Base-by-base conservation (phyloP, 2,888 invertebrate species). In the Himalopsyche kuldschensis region DNA sequence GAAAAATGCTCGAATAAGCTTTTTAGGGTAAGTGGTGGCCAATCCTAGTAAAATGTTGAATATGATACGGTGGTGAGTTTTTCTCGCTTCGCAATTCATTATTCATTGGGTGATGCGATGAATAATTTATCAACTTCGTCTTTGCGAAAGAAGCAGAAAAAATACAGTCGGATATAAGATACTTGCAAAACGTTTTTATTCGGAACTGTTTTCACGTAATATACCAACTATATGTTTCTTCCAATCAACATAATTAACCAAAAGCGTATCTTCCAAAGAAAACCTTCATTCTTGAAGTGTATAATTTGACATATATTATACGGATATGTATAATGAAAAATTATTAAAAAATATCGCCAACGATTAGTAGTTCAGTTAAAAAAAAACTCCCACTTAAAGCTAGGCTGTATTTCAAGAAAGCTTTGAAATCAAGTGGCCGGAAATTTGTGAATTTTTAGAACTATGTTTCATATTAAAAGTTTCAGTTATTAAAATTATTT, bases 91-190 rank as follows among this genome's bases (percentile, higher is more conserved):
- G 76, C 76, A 41, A 76, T 69, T 76, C 76, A 76, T 76, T 76
- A 76, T 76, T 76, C 76, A 76, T 76, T 76, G 76, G 41, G 20
- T 41, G 76, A 41, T 41, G 76, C n/a, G 76, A 76, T 76, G 76
- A 76, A 76, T 76, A 35, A 76, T 76, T 76, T 41, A 76, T 32
- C 76, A 41, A 41, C 32, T 10, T 15, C 76, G 41, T 76, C 69
- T 69, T 69, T 15, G 69, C 69, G 69, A 27, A 27, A 69, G 27
- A 69, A 69, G 27, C 27, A 69, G 69, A 69, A 69, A 63, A 55
- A 27, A 69, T 27, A 69, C 69, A 69, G 69, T 69, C 27, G 30
- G 20, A 69, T 69, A 69, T 69, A 69, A 10, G 30, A 30, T 69
- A 69, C 69, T 69, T 69, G 69, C 69, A 69, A 27, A 69, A 69